Base-by-base conservation (phyloP, 2,888 invertebrate genomes). In the Pyrrhia umbra region DNA sequence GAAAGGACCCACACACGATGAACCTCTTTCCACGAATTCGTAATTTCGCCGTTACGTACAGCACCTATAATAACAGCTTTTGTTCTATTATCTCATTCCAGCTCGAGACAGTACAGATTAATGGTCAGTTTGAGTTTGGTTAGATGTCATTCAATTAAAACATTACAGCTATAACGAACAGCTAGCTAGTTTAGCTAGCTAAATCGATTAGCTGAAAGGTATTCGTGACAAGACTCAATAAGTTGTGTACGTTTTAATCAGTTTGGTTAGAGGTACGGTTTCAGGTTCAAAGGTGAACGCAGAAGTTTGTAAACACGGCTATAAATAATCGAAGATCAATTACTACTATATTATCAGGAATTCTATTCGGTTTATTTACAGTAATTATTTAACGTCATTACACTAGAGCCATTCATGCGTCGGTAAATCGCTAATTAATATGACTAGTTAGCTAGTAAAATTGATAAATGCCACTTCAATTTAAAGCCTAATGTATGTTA, bases 281-380 rank as follows among this genome's bases (percentile, higher is more conserved):
- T 58, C 40, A 34, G 47, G 76, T 45, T 75, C 54, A 73, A 62
- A 73, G 68, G 65, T 70, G 63, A 73, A 46, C 47, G 49, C 42
- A 67, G 47, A 54, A 58, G 61, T 76, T 72, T 65, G 68, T 68
- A 73, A 73, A 76, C 72, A 78, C 18, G 15, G 15, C 39, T 55
- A 58, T 43, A 45, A 60, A 37, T 60, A 62, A 54, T 72, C 27
- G 15, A 45, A 46, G 52, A 58, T 65, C 45, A 60, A 70, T 61
- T 43, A 34, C 34, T 34, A 34, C n/a, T 27, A 56, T 16, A 27
- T 9, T 23, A 52, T 40, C 16, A 18, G 20, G 20, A 8, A 50
- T 54, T 60, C 18, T 54, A 68, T 58, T 60, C 51, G 47, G 52
- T 58, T 68, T 61, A 66, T 67, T 61, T 58, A 73, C 66, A 27